Evolutionary conservation across 2,797 vertebrate genomes (phyloP), one percentile per base, ranked within the genome.

Genomic region (Falco novaeseelandiae): DNA sequence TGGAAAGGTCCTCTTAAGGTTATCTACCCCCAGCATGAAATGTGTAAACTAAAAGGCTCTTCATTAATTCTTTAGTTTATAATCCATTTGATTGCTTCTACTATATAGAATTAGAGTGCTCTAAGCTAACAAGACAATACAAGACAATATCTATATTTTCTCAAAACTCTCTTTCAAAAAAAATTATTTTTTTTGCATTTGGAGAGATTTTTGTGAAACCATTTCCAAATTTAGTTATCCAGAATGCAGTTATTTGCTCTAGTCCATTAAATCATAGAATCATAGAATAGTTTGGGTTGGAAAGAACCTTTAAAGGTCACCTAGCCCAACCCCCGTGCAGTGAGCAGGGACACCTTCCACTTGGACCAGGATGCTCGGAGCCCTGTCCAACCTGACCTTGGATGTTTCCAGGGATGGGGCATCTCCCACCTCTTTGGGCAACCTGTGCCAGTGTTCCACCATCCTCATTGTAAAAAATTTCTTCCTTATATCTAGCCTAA

Each of bases 1-100:
- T 96, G 97, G 85, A 97, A 97, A 98, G 97, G 97, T 98, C 96
- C 96, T 92, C 89, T 46, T 82, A 92, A 97, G 83, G 90, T 87
- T 94, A 93, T 83, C 87, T 48, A 27, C 5, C 6, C 27, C 66
- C 44, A 78, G 36, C 46, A 57, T 6, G 2, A 93, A 82, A 85
- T 0, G 6, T 3, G 18, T 34, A 58, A 46, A 82, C 63, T 38
- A 54, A 82, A 76, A 65, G 42, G 34, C 30, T 78, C 26, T 19
- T 32, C 55, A 51, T 55, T 86, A 54, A 48, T 79, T 74, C 46
- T 51, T 63, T 29, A 25, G 15, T 54, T 65, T 58, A 61, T 42
- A 22, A 59, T 20, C 30, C 36, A 30, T 20, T 74, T 40, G 12
- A 44, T 51, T 76, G 40, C 7, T 79, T 76, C 36, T 27, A 21